Base-by-base conservation (phyloP, 2,113 vertebrate species). In the Rafetus swinhoei region DNA sequence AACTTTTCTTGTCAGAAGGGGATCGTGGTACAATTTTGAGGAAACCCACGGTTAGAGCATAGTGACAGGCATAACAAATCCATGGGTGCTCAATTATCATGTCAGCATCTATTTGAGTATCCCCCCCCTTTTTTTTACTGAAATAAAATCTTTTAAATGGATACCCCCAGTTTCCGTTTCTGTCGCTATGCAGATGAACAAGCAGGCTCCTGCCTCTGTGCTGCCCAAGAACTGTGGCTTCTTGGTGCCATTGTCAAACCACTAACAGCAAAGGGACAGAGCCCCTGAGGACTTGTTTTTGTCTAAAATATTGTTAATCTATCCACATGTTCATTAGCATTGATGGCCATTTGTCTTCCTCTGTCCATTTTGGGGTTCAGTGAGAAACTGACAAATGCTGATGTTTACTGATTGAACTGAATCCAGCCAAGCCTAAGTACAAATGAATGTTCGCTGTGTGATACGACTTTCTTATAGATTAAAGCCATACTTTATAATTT, bases 401-500 rank as follows among this genome's bases (percentile, higher is more conserved):
- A n/a, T 90, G 82, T 85, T 92, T 79, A 57, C 18, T 79, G 74
- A 85, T 54, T 87, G 93, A 91, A 88, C 79, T 1, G 29, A 90
- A 86, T 81, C n/a, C 89, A 85, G 85, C 83, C 80, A 88, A 69
- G 22, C n/a, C 35, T 18, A 29, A 93, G 53, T 90, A 86, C 56
- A 93, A 92, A 90, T 52, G 86, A 90, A 94, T 87, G 90, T 92
- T 95, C 81, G 59, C 84, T 81, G 85, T 94, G 82, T 82, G 57
- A 91, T 62, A 88, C 0, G 1, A 87, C 24, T 96, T 93, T 92
- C 88, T 94, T 90, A 90, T 32, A 59, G 65, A 89, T 32, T 53
- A 93, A 96, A 97, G 94, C 93, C 92, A 95, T 90, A 93, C 82
- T 97, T 87, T 95, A 24, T 93, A 95, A 94, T 91, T 90, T 91